Evolutionary conservation across 2,797 vertebrate genomes (phyloP), one percentile per base, ranked within the genome.

Genomic region (Mormyrus hasselquistii): DNA sequence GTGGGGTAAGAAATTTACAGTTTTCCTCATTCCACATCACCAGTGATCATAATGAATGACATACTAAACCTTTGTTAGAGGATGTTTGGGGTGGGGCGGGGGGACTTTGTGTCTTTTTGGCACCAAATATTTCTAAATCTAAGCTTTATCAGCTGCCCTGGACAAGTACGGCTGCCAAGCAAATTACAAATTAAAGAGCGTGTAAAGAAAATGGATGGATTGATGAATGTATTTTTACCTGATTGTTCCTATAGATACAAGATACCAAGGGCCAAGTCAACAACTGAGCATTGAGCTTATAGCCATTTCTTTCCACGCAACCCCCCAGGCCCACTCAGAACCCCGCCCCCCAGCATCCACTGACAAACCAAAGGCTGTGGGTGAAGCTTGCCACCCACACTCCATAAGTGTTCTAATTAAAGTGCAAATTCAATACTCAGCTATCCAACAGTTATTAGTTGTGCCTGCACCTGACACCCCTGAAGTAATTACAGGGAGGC

Each of bases 401-500:
- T 95, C 95, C 96, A 94, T 95, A 95, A 96, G 95, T 95, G 96
- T 95, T 97, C 96, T 98, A 98, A 98, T 98, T 98, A 97, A 97
- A 95, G 94, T 93, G 94, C 93, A 91, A 95, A 94, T 95, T 94
- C 84, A 95, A 94, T 94, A 93, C 91, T 91, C 92, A 92, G 6
- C 44, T 91, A 92, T 93, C 91, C 86, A 90, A 93, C 90, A 29
- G 65, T 88, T 92, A 94, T 92, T 88, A 92, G 93, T 19, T 95
- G 96, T 95, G 93, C 92, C 92, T 95, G 89, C 92, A 92, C 92
- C 88, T 94, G 95, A 96, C 96, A 95, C 95, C 90, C 84, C 90
- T 91, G 91, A 92, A 94, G 93, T 95, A 95, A 95, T 95, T 94
- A 95, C 76, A 92, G 95, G 93, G 92, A 93, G 95, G 90, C 93